Conservation (phyloP, 2,888 invertebrate species). For the Drosophila hamatofila region DNA sequence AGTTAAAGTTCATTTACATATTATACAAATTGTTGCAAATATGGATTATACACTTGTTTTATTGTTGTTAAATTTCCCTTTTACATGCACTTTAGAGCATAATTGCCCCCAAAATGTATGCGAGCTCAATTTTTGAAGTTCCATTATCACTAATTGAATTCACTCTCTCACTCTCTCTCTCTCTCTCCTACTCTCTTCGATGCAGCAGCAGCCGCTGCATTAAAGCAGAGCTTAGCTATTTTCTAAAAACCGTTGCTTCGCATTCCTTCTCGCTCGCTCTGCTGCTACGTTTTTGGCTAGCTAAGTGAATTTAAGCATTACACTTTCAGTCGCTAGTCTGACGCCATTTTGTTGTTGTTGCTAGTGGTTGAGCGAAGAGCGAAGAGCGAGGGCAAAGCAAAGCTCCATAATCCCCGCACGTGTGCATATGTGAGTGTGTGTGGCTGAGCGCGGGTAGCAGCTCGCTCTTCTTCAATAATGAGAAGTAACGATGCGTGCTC, state of each 20-base stretch:
- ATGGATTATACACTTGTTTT: neutral
- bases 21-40: neutral
- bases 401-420: conserved; percentile 36
- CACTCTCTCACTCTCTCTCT: neutral
- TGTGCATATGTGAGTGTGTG: conserved; percentile 8
- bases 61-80: neutral
- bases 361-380: conserved; percentile 1
- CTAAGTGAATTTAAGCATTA: conserved; percentile 59
- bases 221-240: conserved; percentile 17
- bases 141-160: conserved; percentile 7
- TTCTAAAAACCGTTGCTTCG: neutral
- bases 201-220: neutral
- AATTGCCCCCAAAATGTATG: conserved; percentile 2
- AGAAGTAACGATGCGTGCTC: conserved; percentile 10
- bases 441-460: conserved; percentile 9
- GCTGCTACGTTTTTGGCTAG: conserved; percentile 12
- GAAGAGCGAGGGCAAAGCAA: conserved; percentile 17
- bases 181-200: neutral
- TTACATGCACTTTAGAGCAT: neutral
- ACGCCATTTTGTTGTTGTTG: conserved; percentile 37
- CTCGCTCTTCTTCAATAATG: conserved; percentile 17
- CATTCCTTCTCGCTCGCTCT: neutral
- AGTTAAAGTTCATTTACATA: neutral
- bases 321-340: conserved; percentile 47
- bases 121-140: conserved; percentile 2